Conservation (phyloP, 1,140 invertebrate genomes). For the Radopholus similis region DNA sequence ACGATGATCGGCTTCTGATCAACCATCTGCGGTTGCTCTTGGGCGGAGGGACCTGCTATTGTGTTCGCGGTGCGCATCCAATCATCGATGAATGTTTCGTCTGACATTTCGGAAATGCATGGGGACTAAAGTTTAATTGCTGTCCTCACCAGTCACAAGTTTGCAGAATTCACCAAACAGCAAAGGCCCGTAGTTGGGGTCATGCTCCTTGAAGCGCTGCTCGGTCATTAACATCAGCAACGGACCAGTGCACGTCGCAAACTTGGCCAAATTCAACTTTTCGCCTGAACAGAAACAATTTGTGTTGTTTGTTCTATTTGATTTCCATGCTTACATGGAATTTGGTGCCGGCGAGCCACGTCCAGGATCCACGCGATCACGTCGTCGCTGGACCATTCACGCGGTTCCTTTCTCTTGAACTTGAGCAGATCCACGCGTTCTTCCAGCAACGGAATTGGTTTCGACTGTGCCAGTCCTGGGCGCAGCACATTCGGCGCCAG, state of each 20-base stretch:
- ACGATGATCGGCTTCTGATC: conserved; percentile 2
- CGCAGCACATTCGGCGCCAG: neutral
- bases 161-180: conserved; percentile 53
- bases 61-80: conserved; percentile 33
- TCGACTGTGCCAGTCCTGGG: neutral
- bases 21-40: conserved; percentile 1
- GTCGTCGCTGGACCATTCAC: conserved; percentile 53
- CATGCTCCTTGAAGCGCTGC: conserved; percentile 50
- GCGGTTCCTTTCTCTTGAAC: conserved; percentile 50
- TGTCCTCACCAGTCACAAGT: conserved; percentile 34
- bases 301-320: neutral
- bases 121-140: neutral
- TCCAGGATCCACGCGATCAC: conserved; percentile 58
- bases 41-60: conserved; percentile 9
- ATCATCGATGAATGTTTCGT: conserved; percentile 33
- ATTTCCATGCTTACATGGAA: conserved; percentile 26
- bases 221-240: conserved; percentile 49
- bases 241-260: conserved; percentile 37
- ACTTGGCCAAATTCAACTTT: conserved; percentile 52
- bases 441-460: conserved; percentile 18
- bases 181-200: conserved; percentile 47
- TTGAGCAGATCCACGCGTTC: conserved; percentile 48
- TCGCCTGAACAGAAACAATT: conserved; percentile 30
- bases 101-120: conserved; percentile 17
- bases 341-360: conserved; percentile 50